Conservation (phyloP, 2,888 invertebrate species). For the Mystacides longicornis region DNA sequence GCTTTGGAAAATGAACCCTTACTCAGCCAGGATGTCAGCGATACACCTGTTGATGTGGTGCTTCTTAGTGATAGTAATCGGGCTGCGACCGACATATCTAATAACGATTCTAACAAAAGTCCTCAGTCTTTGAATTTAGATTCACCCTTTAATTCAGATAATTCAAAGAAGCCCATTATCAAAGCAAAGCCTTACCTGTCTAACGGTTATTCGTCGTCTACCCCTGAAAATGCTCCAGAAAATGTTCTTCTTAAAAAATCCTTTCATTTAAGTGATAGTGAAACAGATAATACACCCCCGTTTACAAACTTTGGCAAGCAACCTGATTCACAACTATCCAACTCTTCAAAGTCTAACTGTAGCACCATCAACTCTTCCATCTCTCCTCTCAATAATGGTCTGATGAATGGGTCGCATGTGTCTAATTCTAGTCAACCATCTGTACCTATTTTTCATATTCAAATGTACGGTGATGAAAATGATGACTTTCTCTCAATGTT, state of each 20-base stretch:
- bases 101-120: constrained; percentile 28
- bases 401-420: constrained; percentile 36
- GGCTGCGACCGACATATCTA: constrained; percentile 27
- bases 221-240: constrained; percentile 21
- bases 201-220: constrained; percentile 21
- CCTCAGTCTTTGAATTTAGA: constrained; percentile 18
- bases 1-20: constrained; percentile 9
- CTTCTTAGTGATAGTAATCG: constrained; percentile 32
- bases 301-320: constrained; percentile 35
- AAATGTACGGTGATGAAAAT: constrained; percentile 42
- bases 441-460: constrained; percentile 40
- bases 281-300: constrained; percentile 39
- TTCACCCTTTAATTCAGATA: constrained; percentile 14
- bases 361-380: constrained; percentile 33
- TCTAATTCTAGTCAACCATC: constrained; percentile 34
- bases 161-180: not conserved
- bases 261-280: constrained; percentile 27
- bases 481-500: constrained; percentile 43
- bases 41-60: constrained; percentile 30
- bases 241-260: constrained; percentile 12
- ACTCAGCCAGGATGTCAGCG: not conserved
- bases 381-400: constrained; percentile 45
- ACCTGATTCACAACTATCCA: constrained; percentile 33
- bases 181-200: constrained; percentile 16
- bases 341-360: constrained; percentile 18